Conservation (phyloP, 2,797 vertebrate species). For the Lindbergichthys nudifrons region DNA sequence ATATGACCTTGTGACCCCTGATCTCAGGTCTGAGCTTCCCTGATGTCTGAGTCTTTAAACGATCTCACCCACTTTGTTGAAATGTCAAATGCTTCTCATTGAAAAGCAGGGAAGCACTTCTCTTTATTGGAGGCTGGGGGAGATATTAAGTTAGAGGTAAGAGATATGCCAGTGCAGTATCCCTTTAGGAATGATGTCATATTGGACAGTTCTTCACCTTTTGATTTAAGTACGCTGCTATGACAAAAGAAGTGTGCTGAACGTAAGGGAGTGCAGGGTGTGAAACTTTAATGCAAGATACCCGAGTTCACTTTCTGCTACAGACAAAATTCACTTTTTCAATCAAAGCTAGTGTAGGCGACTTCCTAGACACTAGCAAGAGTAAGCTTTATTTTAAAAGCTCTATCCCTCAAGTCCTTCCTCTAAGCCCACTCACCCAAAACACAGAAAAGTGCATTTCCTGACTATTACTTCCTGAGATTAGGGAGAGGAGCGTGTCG, state of each 20-base stretch:
- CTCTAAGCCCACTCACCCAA: no score
- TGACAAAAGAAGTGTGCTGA: not conserved
- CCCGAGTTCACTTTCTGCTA: not conserved
- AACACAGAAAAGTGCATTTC: no score
- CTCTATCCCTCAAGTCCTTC: no score
- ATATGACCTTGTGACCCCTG: not conserved
- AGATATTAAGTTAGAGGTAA: slow-evolving; percentile 7
- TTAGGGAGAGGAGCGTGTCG: no score
- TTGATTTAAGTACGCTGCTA: not conserved
- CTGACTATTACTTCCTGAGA: no score
- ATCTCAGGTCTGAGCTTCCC: not conserved
- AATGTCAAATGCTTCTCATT: not conserved
- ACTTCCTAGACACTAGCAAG: no score
- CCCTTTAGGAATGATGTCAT: not conserved
- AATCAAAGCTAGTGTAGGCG: not conserved
- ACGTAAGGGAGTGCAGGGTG: not conserved
- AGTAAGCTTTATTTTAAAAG: no score
- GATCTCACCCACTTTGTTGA: not conserved
- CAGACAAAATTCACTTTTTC: not conserved
- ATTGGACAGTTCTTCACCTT: slow-evolving; percentile 10
- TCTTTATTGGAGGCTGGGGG: not conserved
- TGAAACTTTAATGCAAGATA: not conserved
- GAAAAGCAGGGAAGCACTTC: not conserved
- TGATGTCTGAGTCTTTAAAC: not conserved
- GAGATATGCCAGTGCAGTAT: not conserved